These are phyloP conservation scores for Gymnoscopelus braueri DNA, from an alignment of 2,797 vertebrate genomes.

Conservation along the genomic window DNA sequence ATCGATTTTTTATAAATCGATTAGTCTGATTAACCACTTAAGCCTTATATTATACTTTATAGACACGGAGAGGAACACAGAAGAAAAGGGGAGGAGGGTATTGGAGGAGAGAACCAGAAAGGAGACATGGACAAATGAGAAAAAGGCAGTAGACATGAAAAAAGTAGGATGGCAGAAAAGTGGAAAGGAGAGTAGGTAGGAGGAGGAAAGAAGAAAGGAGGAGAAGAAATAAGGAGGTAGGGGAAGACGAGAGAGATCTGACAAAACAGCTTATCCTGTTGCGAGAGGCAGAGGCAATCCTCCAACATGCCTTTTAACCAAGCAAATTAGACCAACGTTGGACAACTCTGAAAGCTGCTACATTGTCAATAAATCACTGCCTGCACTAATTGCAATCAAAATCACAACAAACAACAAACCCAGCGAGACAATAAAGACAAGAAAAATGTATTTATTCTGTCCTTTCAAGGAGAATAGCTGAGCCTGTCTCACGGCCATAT, in stretches of 20 bases:
- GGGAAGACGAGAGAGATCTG: neutral
- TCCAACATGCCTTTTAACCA: slow-evolving; percentile 69
- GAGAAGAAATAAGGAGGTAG: neutral
- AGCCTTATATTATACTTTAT: too few species aligned
- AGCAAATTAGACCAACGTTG: slow-evolving; percentile 78
- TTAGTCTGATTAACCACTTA: too few species aligned
- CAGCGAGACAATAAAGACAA: slow-evolving; percentile 68
- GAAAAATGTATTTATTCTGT: slow-evolving; percentile 68
- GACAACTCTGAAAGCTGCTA: slow-evolving; percentile 54
- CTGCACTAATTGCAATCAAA: slow-evolving; percentile 80
- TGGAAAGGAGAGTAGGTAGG: slow-evolving; percentile 19
- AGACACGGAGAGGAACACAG: too few species aligned
- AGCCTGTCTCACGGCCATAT: slow-evolving; percentile 60
- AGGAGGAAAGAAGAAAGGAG: neutral
- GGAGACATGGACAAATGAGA: too few species aligned
- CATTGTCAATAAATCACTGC: slow-evolving; percentile 75
- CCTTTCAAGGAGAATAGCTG: slow-evolving; percentile 62
- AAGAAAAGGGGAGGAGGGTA: too few species aligned
- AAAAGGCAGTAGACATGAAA: too few species aligned
- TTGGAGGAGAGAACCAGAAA: too few species aligned
- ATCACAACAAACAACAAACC: slow-evolving; percentile 60
- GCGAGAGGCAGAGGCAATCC: neutral
- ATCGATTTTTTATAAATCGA: too few species aligned
- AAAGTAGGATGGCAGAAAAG: neutral
- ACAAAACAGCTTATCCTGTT: neutral